Conservation (phyloP, 2,888 invertebrate species). For the Ornithoptera alexandrae region DNA sequence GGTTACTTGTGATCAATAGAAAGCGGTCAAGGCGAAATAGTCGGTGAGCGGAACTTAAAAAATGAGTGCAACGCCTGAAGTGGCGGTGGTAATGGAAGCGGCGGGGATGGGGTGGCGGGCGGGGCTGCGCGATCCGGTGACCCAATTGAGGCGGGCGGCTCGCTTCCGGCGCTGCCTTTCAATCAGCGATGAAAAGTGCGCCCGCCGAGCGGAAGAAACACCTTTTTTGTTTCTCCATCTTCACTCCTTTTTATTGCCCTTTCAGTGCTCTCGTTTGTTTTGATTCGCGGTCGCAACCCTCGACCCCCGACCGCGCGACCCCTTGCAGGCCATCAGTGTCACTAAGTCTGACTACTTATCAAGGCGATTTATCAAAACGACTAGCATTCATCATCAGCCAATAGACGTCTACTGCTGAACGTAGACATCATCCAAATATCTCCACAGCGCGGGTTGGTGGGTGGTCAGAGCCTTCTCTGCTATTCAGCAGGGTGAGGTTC, state of each 20-base stretch:
- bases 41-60: slow-evolving; percentile 20
- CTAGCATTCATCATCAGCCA: too few species aligned
- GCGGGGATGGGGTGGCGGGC: slow-evolving; percentile 13
- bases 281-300: too few species aligned
- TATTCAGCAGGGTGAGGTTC: too few species aligned
- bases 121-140: slow-evolving; percentile 34
- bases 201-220: slow-evolving; percentile 34
- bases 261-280: slow-evolving; percentile 11
- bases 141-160: slow-evolving; percentile 44
- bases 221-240: slow-evolving; percentile 33
- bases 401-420: too few species aligned
- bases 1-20: background rate
- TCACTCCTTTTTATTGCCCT: slow-evolving; percentile 27
- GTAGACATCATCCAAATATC: too few species aligned
- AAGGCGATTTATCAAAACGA: too few species aligned
- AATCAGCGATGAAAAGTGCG: slow-evolving; percentile 43
- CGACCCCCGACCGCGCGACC: too few species aligned
- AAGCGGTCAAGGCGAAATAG: slow-evolving; percentile 24
- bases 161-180: slow-evolving; percentile 40
- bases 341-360: too few species aligned
- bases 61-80: slow-evolving; percentile 29
- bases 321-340: too few species aligned
- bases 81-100: slow-evolving; percentile 23
- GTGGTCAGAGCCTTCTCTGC: too few species aligned
- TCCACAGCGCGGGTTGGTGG: too few species aligned